Base-by-base conservation (phyloP, 2,113 vertebrate genomes). In the Zeus faber region DNA sequence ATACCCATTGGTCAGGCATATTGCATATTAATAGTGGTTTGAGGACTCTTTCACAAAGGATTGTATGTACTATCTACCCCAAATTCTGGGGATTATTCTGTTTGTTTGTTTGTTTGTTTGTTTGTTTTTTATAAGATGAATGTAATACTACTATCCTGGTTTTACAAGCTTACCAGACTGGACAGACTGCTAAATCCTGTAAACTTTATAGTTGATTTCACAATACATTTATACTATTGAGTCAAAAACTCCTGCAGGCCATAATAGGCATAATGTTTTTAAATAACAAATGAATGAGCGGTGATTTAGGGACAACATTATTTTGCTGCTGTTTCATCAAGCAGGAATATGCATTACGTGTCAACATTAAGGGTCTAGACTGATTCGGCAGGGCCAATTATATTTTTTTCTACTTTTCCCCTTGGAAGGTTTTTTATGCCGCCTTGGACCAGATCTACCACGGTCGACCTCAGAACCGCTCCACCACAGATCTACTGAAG, bases 361-460 rank as follows among this genome's bases (percentile, higher is more conserved):
- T 33, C 11, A 51, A 16, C 7, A 13, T 20, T 22, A 40, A 50
- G 16, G 29, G 11, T 49, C 17, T 46, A 23, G 18, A 20, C 14
- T 58, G 41, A 51, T 22, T 67, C 18, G 22, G 16, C 13, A 47
- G 50, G n/a, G 48, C 5, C 9, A 18, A 10, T 18, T 44, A 44
- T 44, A 8, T 44, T 3, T 6, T 22, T 74, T 72, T 3, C 74
- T 60, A 23, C 37, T 1, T 53, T 70, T 52, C 5, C 72, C 16
- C 16, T 26, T 23, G 54, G 0, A 69, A 99, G 96, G 90, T 98
- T 54, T 99, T 98, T 78, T 98, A 99, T 65, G 92, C 97, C 5
- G 88, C 85, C 33, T 84, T 99, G 90, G 96, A 99, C 83, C 96
- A 98, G 75, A 89, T 97, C 65, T 99, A 98, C 81, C 97, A 99